Conservation (phyloP, 2,797 vertebrate genomes). For the Sebastes melanostomus region DNA sequence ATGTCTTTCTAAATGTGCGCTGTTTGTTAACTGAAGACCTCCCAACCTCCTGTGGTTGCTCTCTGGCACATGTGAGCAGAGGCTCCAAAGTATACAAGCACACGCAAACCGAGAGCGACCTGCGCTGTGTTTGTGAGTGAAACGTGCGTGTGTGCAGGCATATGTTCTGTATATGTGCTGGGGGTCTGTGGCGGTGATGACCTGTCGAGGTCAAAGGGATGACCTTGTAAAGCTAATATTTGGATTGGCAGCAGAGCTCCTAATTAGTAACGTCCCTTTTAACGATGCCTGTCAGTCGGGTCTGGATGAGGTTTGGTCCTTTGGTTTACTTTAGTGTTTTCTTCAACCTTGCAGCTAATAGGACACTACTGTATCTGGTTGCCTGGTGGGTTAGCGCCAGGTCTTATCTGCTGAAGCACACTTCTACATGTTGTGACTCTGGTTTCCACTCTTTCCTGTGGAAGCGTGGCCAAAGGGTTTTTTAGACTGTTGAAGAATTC, state of each 20-base stretch:
- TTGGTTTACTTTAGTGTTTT: constrained; percentile 37
- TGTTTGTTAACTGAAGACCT: constrained; percentile 74
- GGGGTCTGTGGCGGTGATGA: constrained; percentile 34
- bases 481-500: constrained; percentile 29
- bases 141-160: not conserved
- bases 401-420: constrained; percentile 48
- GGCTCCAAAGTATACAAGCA: constrained; percentile 66
- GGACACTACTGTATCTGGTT: constrained; percentile 24
- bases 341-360: constrained; percentile 28
- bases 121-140: constrained; percentile 22
- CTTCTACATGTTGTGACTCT: constrained; percentile 33
- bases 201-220: constrained; percentile 49
- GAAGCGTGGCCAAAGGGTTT: constrained; percentile 17
- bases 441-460: constrained; percentile 40
- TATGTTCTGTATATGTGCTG: constrained; percentile 9
- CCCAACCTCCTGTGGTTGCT: constrained; percentile 69
- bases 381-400: constrained; percentile 8
- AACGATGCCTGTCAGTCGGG: constrained; percentile 26
- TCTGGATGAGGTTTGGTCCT: constrained; percentile 10
- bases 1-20: constrained; percentile 61
- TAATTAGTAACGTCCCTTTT: constrained; percentile 59
- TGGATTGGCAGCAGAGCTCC: constrained; percentile 54
- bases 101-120: constrained; percentile 46
- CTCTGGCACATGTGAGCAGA: constrained; percentile 56
- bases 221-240: constrained; percentile 74